Base-by-base conservation (phyloP, 2,113 vertebrate species). In the Petrocephalus microphthalmus region DNA sequence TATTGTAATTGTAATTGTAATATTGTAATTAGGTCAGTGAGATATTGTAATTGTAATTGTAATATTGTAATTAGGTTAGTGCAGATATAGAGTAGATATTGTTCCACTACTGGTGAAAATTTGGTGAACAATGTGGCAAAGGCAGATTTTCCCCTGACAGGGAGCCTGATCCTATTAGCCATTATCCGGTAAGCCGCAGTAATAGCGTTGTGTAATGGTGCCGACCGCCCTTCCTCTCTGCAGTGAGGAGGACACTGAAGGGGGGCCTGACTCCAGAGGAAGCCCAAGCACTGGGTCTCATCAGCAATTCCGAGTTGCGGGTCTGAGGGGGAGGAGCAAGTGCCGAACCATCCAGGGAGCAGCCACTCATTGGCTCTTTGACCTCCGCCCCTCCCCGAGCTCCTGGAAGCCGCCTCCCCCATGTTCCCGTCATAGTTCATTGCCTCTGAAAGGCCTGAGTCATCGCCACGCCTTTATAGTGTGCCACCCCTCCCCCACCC, bases 161-260 rank as follows among this genome's bases (percentile, higher is more conserved):
- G 71, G 71, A 78, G 33, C 37, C 10, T 78, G 33, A 78, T 42
- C 71, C 71, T 78, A 78, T 78, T 42, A 78, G 71, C 33, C 33
- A 2, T 42, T 67, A 54, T 85, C 25, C 25, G 8, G 29, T 53
- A 85, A 52, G 33, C 42, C 49, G 74, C 37, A 74, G 56, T 86
- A 64, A 87, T 53, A 64, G 10, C 15, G 29, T 56, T 20, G 22
- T 56, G 29, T 88, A 54, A 82, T 47, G 71, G n/a, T 22, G 52
- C 15, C 13, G n/a, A 87, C 33, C 33, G 86, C 37, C 87, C 86
- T 85, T 22, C 20, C 33, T 84, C 51, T n/a, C 87, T 87, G 42
- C 93, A 99, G 98, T 99, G 92, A 97, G 98, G 89, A 96, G 98
- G 94, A 99, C 98, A 87, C 95, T 99, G 94, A 99, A 97, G 95